Base-by-base conservation (phyloP, 2,888 invertebrate genomes). In the Temnothorax ravouxi region DNA sequence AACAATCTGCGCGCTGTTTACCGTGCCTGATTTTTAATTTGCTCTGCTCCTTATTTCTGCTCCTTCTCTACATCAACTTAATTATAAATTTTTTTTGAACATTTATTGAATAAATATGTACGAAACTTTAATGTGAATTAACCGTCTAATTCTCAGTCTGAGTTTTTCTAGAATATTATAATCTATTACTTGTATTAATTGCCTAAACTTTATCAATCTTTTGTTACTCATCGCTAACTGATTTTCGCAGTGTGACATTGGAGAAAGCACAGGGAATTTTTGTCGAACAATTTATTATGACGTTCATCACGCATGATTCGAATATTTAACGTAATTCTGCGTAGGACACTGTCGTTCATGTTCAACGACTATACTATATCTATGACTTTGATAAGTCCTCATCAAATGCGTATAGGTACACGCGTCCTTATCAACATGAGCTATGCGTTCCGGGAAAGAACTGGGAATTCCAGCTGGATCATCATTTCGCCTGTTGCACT, bases 401-500 rank as follows among this genome's bases (percentile, higher is more conserved):
- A 15, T n/a, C 15, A 74, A 61, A 52, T n/a, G 15, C 9, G 21
- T 18, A 34, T 18, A 34, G 21, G 21, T 62, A 50, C 38, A 66
- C 8, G 41, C n/a, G 11, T 25, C 15, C 18, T 64, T 18, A 64
- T 64, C 66, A 66, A 52, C 8, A 25, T 76, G 25, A 64, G n/a
- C 41, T 66, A 76, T 64, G 64, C 38, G 25, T 41, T 50, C 3
- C 34, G 34, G 13, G 5, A 38, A 61, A 56, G 15, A 64, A 18
- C 41, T 76, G 76, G 25, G 21, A 76, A 64, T 52, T 76, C 38
- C 18, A 52, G 11, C 21, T 38, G 25, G 13, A 50, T 50, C 18
- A 76, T 50, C 18, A 50, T 62, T 56, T 62, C 13, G 64, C 64
- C 34, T 21, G 21, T 21, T 15, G 25, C 34, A 62, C 2, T n/a